Evolutionary conservation across 1,140 invertebrate genomes (phyloP).

Genomic region (Heliconius hermathena): DNA sequence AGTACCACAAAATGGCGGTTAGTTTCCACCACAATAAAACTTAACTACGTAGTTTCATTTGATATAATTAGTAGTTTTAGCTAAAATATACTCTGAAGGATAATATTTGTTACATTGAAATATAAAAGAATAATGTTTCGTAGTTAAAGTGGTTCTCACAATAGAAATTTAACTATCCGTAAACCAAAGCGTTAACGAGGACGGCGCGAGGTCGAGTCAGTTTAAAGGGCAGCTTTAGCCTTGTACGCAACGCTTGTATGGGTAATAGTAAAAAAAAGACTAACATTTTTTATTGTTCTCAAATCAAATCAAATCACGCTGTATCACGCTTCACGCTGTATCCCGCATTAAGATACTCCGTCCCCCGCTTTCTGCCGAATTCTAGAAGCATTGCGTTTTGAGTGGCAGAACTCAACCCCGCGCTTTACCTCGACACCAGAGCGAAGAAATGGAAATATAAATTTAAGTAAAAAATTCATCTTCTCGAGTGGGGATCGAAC

Average conservation of each 20-base stretch:
- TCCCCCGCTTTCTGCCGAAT: not conserved
- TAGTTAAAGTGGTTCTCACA: conserved; percentile 42
- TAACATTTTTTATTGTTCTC: not conserved
- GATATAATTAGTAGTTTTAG: conserved; percentile 20
- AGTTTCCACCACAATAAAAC: not conserved
- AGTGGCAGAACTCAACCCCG: not conserved
- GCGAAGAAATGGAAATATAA: no score
- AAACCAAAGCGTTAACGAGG: conserved; percentile 53
- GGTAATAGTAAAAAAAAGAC: not conserved
- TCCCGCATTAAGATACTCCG: not conserved
- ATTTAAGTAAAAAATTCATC: no score
- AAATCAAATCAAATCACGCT: no score
- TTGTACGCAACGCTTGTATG: conserved; percentile 30
- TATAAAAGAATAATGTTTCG: conserved; percentile 22
- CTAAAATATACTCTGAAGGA: conserved; percentile 21
- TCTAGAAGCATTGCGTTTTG: no score
- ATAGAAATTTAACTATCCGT: conserved; percentile 61
- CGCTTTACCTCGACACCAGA: no score
- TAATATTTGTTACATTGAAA: conserved; percentile 13
- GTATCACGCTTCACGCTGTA: not conserved
- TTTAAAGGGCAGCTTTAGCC: conserved; percentile 48
- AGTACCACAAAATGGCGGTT: not conserved
- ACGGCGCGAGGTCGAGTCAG: conserved; percentile 48
- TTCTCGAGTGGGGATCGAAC: no score
- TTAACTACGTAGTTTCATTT: not conserved